Evolutionary conservation across 2,888 invertebrate genomes (phyloP).

Genomic region (Tenthredo mesomela): DNA sequence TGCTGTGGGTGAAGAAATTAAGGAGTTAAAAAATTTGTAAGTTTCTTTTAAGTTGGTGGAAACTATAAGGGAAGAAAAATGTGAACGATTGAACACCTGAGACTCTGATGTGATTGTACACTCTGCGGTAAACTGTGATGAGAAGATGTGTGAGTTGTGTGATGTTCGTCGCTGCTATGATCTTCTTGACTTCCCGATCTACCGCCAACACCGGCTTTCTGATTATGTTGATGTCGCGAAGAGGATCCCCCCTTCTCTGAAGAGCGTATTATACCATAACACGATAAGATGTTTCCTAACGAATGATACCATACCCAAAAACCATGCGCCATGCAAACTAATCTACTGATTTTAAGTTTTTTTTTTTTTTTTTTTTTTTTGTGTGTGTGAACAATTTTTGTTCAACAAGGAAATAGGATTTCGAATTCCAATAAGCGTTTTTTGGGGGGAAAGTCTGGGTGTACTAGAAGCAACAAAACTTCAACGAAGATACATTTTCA

Average conservation of each 20-base stretch:
- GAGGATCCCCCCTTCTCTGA: constrained; percentile 74
- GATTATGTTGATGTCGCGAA: constrained; percentile 66
- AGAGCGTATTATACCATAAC: constrained; percentile 69
- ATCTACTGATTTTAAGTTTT: neutral
- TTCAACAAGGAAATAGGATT: neutral
- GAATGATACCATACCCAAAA: constrained; percentile 65
- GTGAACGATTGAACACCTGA: constrained; percentile 67
- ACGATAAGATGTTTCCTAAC: constrained; percentile 69
- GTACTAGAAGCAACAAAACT: neutral
- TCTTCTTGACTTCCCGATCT: constrained; percentile 78
- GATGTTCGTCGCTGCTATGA: constrained; percentile 79
- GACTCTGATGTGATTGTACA: constrained; percentile 75
- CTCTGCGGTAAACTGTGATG: constrained; percentile 76
- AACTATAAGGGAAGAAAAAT: neutral
- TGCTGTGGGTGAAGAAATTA: constrained; percentile 69
- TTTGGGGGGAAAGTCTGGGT: neutral
- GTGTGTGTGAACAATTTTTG: neutral
- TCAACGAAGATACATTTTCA: neutral
- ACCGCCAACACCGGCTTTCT: constrained; percentile 69
- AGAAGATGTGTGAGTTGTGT: constrained; percentile 74
- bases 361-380: no score
- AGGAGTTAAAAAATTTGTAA: neutral
- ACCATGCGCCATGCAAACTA: constrained; percentile 65
- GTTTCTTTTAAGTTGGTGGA: neutral
- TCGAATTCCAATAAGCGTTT: neutral